Percentiles rank a stretch among this genome's conserved stretches.
phyloP scores from a whole-genome alignment of 2,797 vertebrate species.

The Sternotherus odoratus region DNA sequence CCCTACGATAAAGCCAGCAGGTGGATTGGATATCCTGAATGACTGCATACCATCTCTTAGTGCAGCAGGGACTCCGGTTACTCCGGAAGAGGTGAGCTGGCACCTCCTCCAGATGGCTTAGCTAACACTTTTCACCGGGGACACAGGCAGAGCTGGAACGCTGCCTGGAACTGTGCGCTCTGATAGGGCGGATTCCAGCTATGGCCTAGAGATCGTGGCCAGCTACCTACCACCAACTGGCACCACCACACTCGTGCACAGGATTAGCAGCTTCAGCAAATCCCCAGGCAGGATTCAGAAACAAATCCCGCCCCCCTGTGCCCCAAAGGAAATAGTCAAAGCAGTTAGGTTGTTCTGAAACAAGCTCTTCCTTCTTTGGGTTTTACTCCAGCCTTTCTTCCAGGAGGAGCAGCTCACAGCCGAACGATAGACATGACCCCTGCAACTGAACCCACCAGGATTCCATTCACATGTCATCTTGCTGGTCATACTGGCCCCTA shows the following conservation, averaged over 20 bases:
- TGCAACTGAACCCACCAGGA: not conserved
- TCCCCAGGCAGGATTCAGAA: not conserved
- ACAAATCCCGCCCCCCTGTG: not conserved
- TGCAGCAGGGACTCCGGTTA: not conserved
- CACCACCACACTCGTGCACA: not conserved
- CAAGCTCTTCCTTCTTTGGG: not conserved
- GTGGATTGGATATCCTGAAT: not conserved
- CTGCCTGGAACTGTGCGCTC: not conserved
- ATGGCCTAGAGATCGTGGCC: not conserved
- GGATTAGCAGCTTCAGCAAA: conserved; percentile 27
- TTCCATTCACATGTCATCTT: not conserved
- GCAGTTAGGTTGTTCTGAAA: not conserved
- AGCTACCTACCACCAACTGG: not conserved
- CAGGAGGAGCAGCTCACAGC: not conserved
- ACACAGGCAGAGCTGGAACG: not conserved
- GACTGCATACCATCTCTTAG: not conserved
- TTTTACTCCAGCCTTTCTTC: not conserved
- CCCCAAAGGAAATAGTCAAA: not conserved
- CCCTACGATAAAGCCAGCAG: not conserved
- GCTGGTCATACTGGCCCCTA: not conserved
- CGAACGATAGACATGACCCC: not conserved
- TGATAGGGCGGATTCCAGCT: not conserved
- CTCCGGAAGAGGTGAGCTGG: not conserved
- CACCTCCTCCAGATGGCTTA: not conserved
- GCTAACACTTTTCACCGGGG: not conserved